These are phyloP conservation scores for Natrix natrix DNA, from an alignment of 2,797 vertebrate genomes.

Conservation along the genomic window DNA sequence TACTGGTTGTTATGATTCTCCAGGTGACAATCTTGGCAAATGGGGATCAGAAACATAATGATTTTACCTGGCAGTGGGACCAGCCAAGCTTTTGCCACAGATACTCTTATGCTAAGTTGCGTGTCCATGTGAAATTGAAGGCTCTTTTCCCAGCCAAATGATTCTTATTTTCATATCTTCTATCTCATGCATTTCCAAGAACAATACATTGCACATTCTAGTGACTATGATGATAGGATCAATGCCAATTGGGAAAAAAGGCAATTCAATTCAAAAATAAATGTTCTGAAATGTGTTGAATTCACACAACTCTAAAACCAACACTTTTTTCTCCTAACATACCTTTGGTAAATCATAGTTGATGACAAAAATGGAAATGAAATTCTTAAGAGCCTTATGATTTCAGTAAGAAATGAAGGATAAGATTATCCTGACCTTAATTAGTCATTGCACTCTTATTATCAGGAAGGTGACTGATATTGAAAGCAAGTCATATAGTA, in stretches of 20 bases:
- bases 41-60: neutral
- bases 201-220: neutral
- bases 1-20: neutral
- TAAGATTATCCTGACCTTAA: neutral
- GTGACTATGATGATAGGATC: neutral
- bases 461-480: neutral
- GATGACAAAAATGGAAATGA: neutral
- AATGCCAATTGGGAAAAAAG: neutral
- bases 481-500: neutral
- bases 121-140: neutral
- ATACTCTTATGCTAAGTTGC: neutral
- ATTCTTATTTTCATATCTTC: neutral
- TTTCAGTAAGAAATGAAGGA: neutral
- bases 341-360: neutral
- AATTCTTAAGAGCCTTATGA: neutral
- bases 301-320: neutral
- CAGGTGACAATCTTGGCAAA: neutral
- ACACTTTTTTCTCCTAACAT: neutral
- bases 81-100: neutral
- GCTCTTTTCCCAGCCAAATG: neutral
- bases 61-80: neutral
- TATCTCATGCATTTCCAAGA: neutral
- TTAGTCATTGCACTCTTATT: constrained; percentile 1
- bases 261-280: neutral
- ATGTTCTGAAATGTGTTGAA: neutral